A percentile compares a stretch with the other conserved stretches of the same genome.
Conservation (phyloP, 1,140 invertebrate genomes). For the Bombus consobrinus region DNA sequence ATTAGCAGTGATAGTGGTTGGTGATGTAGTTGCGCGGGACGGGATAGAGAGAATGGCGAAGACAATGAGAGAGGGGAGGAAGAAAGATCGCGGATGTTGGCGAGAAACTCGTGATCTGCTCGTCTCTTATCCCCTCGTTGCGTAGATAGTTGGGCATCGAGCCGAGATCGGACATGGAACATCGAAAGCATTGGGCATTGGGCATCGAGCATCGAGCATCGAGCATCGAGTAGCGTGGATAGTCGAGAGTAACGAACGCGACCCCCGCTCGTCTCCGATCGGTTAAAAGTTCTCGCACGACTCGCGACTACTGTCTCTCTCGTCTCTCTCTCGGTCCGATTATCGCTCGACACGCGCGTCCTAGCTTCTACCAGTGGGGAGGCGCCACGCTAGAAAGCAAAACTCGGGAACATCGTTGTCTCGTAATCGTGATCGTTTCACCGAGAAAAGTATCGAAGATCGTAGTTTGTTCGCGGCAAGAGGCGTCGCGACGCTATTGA, state of each 20-base stretch:
- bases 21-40: not conserved
- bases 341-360: conserved; percentile 45
- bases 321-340: conserved; percentile 20
- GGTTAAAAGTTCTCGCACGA: conserved; percentile 25
- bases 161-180: not conserved
- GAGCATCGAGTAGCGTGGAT: conserved; percentile 2
- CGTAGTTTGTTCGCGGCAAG: not conserved
- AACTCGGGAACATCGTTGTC: conserved; percentile 13
- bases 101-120: conserved; percentile 25
- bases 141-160: not conserved
- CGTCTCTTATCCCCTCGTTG: not conserved
- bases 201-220: not conserved
- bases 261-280: not conserved
- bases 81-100: conserved; percentile 31
- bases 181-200: not conserved
- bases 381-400: conserved; percentile 48
- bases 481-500: conserved; percentile 28
- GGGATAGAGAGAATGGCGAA: not conserved
- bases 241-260: conserved; percentile 6
- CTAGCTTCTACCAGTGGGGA: conserved; percentile 38
- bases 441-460: not conserved
- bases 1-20: not conserved
- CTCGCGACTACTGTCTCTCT: conserved; percentile 11
- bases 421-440: conserved; percentile 23
- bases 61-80: not conserved